phyloP scores from a whole-genome alignment of 2,113 vertebrate species.

The Python bivittatus region DNA sequence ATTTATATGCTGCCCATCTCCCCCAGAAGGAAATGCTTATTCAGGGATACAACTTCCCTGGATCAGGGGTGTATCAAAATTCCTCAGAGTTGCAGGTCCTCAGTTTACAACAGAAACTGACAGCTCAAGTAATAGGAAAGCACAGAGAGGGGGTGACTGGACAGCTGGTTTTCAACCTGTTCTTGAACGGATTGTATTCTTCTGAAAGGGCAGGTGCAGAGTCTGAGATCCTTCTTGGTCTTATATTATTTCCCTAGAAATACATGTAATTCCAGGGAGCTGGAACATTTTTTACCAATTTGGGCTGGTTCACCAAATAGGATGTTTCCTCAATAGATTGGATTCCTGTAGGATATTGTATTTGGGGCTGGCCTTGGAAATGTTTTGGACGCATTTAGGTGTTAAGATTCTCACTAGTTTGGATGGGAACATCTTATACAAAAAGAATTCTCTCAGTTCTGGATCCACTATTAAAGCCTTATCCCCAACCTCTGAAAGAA shows the following conservation, averaged over 20 bases:
- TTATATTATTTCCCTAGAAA: background rate
- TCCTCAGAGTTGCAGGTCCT: background rate
- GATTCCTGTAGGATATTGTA: background rate
- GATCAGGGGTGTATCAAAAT: background rate
- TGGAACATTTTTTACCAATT: background rate
- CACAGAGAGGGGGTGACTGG: background rate
- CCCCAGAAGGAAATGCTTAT: too few species aligned
- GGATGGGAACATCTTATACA: background rate
- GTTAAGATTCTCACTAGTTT: background rate
- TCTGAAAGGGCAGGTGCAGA: background rate
- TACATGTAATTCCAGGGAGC: background rate
- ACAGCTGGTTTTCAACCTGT: background rate
- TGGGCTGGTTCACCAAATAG: background rate
- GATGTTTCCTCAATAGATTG: background rate
- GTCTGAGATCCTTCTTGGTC: background rate
- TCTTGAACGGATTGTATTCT: background rate
- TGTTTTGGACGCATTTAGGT: background rate
- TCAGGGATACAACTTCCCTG: too few species aligned
- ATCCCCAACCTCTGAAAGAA: background rate
- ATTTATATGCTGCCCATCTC: too few species aligned
- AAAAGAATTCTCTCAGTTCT: too few species aligned
- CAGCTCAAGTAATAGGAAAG: background rate
- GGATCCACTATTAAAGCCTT: background rate
- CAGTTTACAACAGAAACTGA: background rate
- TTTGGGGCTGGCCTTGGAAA: background rate